These are phyloP conservation scores for Saguinus oedipus DNA, from an alignment of 2,797 vertebrate genomes.

Conservation along the genomic window DNA sequence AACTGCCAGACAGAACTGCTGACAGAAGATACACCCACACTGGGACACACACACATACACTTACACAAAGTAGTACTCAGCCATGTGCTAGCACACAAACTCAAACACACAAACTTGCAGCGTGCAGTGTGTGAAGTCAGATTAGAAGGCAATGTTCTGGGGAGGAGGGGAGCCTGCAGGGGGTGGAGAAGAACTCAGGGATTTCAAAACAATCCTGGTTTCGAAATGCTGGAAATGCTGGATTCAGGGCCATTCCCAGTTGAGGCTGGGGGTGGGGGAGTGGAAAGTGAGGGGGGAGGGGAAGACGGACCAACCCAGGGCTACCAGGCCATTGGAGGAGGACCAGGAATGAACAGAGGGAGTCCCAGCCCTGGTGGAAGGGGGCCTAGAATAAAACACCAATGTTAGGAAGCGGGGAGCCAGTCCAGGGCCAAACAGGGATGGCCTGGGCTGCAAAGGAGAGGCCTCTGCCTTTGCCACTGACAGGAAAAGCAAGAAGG, in stretches of 20 bases:
- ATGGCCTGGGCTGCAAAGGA: background rate
- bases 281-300: background rate
- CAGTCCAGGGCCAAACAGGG: background rate
- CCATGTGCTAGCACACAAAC: constrained; percentile 45
- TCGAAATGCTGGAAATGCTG: constrained; percentile 79
- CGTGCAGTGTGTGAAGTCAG: background rate
- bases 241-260: constrained; percentile 75
- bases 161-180: constrained; percentile 34
- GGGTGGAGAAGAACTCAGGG: constrained; percentile 61
- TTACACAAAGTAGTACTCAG: background rate
- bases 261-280: background rate
- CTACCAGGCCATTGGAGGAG: background rate
- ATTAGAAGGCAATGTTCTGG: constrained; percentile 48
- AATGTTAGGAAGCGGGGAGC: background rate
- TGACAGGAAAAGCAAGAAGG: constrained; percentile 19
- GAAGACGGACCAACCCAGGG: background rate
- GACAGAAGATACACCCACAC: constrained; percentile 42
- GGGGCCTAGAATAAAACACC: background rate
- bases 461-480: background rate
- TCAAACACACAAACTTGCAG: background rate
- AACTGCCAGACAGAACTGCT: background rate
- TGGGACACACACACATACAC: background rate
- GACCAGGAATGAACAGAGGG: background rate
- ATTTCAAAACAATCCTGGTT: constrained; percentile 80
- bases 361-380: background rate